Percentiles rank a stretch among this genome's conserved stretches.
Conservation (phyloP, 2,113 vertebrate genomes). For the Oenanthe melanoleuca region DNA sequence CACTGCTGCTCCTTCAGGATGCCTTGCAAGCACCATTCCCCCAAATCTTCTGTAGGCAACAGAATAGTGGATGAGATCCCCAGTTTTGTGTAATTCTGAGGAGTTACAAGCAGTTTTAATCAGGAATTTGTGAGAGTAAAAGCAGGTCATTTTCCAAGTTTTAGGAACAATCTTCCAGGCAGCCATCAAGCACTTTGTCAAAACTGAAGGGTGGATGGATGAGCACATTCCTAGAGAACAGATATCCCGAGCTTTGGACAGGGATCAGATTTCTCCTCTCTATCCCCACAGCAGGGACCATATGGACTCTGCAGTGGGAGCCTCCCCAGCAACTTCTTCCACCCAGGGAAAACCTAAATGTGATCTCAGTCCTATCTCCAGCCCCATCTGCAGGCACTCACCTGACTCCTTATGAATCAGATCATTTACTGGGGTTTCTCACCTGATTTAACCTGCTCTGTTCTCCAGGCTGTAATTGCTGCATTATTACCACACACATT, state of each 20-base stretch:
- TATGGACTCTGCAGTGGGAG: accelerated
- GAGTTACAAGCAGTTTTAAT: background rate
- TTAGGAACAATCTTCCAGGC: background rate
- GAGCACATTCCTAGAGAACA: background rate
- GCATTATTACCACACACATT: accelerated
- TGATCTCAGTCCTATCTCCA: background rate
- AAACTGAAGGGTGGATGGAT: accelerated
- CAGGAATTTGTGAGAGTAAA: background rate
- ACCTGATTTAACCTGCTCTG: background rate
- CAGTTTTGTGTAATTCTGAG: background rate
- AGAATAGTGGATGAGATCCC: background rate
- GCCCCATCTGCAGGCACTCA: background rate
- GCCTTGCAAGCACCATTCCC: background rate
- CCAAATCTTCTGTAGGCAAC: background rate
- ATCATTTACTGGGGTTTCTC: background rate
- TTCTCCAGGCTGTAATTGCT: background rate
- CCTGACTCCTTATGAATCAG: background rate
- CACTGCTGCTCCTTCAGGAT: background rate
- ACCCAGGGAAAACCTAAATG: background rate
- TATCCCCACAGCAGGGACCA: background rate
- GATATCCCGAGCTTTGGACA: background rate
- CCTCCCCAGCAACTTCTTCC: background rate
- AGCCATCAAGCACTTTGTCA: background rate
- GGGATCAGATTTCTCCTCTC: background rate
- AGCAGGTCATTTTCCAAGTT: background rate